Conservation (phyloP, 1,140 invertebrate genomes). For the Palaemon carinicauda region DNA sequence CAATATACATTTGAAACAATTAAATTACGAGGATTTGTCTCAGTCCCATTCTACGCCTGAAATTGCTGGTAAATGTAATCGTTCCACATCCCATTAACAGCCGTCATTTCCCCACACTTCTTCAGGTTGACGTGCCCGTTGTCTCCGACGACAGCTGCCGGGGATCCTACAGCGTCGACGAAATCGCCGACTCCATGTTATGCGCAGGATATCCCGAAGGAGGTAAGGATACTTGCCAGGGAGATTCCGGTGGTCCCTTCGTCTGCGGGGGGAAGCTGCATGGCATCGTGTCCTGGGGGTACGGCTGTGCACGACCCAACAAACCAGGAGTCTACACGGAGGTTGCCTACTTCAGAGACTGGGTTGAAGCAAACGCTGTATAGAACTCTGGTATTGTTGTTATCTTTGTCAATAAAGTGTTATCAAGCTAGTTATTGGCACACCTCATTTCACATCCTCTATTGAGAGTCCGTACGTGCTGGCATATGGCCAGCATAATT, state of each 20-base stretch:
- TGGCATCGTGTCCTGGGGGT: slow-evolving; percentile 5
- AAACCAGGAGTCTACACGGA: slow-evolving; percentile 7
- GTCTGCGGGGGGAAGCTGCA: not conserved
- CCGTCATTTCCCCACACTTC: not conserved
- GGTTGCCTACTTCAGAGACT: not conserved
- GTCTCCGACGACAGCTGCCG: not conserved
- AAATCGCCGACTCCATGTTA: slow-evolving; percentile 22
- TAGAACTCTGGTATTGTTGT: too few species aligned
- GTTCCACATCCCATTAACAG: not conserved
- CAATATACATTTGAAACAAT: too few species aligned
- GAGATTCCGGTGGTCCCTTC: slow-evolving; percentile 16
- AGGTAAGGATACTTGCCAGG: slow-evolving; percentile 10
- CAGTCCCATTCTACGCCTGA: too few species aligned
- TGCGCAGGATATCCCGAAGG: slow-evolving; percentile 1
- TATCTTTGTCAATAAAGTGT: too few species aligned
- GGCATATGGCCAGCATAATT: too few species aligned
- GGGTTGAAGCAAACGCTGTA: not conserved
- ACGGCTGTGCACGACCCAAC: slow-evolving; percentile 7
- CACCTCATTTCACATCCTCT: too few species aligned
- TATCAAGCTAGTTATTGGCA: too few species aligned
- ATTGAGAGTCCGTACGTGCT: too few species aligned
- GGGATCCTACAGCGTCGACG: not conserved
- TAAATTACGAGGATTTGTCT: too few species aligned
- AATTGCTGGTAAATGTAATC: too few species aligned
- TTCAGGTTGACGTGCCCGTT: not conserved